These are phyloP conservation scores for Arothron firmamentum DNA, from an alignment of 2,113 vertebrate species.

Conservation along the genomic window DNA sequence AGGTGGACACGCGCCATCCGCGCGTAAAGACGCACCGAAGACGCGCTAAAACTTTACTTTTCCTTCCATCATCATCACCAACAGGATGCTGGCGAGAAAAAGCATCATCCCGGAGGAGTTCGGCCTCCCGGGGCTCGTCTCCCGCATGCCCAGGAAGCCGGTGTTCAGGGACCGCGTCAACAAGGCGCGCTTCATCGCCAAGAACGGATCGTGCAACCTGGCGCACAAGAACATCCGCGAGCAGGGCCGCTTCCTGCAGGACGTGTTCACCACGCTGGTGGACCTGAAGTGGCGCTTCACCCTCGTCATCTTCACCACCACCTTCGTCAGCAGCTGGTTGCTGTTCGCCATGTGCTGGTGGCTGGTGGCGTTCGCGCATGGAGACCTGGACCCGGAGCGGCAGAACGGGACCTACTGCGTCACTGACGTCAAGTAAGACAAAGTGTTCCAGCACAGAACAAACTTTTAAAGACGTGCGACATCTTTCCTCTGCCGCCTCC, in stretches of 20 bases:
- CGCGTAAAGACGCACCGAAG: slow-evolving; percentile 46
- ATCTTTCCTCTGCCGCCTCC: not conserved
- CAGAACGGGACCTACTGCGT: slow-evolving; percentile 74
- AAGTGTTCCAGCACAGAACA: not conserved
- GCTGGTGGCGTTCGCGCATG: slow-evolving; percentile 94
- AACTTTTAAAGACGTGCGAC: not conserved
- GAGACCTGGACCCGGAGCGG: slow-evolving; percentile 79
- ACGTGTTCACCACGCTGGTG: slow-evolving; percentile 97
- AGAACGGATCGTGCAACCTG: slow-evolving; percentile 95
- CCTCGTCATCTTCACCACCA: slow-evolving; percentile 96
- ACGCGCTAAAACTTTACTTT: not conserved
- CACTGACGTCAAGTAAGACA: slow-evolving; percentile 86
- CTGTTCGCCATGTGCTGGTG: slow-evolving; percentile 99
- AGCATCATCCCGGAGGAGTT: slow-evolving; percentile 99
- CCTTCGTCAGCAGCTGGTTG: slow-evolving; percentile 97
- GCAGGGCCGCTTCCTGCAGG: slow-evolving; percentile 95
- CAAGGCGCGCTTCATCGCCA: slow-evolving; percentile 96
- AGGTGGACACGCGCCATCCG: slow-evolving; percentile 8
- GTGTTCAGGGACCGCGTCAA: slow-evolving; percentile 88
- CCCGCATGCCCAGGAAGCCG: slow-evolving; percentile 87
- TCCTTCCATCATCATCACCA: rapidly evolving
- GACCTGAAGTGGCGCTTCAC: slow-evolving; percentile 98
- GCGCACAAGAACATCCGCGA: slow-evolving; percentile 99
- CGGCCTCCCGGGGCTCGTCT: slow-evolving; percentile 86
- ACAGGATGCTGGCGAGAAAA: slow-evolving; percentile 89